phyloP scores from a whole-genome alignment of 2,113 vertebrate genomes.

The Colinus virginianus region DNA sequence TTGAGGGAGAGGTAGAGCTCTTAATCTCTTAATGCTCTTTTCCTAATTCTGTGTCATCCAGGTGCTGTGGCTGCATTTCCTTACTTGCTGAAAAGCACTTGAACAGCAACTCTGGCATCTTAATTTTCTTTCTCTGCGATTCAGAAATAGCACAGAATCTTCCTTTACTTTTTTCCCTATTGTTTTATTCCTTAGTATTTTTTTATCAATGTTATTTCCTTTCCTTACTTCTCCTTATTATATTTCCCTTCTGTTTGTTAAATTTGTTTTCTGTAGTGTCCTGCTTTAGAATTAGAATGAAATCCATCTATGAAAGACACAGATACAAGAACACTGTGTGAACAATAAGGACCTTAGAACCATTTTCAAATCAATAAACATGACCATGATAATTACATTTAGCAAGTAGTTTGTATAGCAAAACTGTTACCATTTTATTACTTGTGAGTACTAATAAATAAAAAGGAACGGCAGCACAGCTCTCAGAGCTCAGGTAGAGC shows the following conservation, averaged over 20 bases:
- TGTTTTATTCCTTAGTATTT: too few species aligned
- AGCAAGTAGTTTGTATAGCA: neutral
- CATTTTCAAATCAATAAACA: neutral
- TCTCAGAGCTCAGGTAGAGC: neutral
- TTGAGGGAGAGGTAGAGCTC: neutral
- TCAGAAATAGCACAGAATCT: neutral
- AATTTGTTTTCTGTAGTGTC: neutral
- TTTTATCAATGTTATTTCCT: neutral
- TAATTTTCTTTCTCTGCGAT: neutral
- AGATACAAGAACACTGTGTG: neutral
- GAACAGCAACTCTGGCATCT: neutral
- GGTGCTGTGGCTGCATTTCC: neutral
- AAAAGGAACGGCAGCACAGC: neutral
- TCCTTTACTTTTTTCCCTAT: neutral
- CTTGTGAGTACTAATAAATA: neutral
- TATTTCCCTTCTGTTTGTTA: neutral
- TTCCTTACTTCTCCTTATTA: neutral
- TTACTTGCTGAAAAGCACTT: neutral
- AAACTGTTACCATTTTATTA: neutral
- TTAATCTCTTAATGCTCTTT: neutral
- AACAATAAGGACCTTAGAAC: neutral
- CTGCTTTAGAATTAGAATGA: neutral
- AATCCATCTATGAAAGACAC: neutral
- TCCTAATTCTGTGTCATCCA: neutral
- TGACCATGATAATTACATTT: neutral